Base-by-base conservation (phyloP, 2,888 invertebrate species). In the Ectemnius cavifrons region DNA sequence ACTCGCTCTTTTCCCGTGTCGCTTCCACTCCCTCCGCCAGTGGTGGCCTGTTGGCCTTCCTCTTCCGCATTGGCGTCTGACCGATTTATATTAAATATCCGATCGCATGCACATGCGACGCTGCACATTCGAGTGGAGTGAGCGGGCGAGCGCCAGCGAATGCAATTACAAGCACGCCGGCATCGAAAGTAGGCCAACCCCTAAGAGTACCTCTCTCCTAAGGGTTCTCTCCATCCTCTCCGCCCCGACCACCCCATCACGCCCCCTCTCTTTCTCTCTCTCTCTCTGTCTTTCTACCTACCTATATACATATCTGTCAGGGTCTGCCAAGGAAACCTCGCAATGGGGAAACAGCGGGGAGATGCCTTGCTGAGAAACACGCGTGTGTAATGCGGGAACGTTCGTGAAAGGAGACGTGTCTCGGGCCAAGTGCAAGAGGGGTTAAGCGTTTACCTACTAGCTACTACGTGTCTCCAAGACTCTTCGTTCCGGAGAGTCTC, bases 161-260 rank as follows among this genome's bases (percentile, higher is more conserved):
- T 77, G 80, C 82, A 82, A 82, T 82, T 78, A 80, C 78, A 73
- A 59, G 70, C 71, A 64, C 73, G 71, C 76, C 74, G 75, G 71
- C 60, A 64, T 64, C 70, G 75, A 78, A 84, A 85, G 75, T 83
- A 70, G 85, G 85, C 47, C 84, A 83, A 73, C 77, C 79, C 81
- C 70, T 79, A 62, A 76, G 71, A 76, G 73, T 49, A 62, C 58
- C 66, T 16, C 52, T 63, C 65, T 68, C 59, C 46, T 45, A 14
- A 37, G 52, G 52, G 52, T 52, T 46, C 27, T 18, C 45, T 62
- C 62, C 11, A 45, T 46, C 16, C 27, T 37, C 18, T 18, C n/a
- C 60, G 3, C 23, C 23, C 23, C 23, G 23, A 3, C 23, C 23
- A 23, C 23, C 45, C 37, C 60, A 37, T 60, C 18, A 14, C 27